These are phyloP conservation scores for Fulica atra DNA, from an alignment of 2,113 vertebrate species.

Conservation along the genomic window DNA sequence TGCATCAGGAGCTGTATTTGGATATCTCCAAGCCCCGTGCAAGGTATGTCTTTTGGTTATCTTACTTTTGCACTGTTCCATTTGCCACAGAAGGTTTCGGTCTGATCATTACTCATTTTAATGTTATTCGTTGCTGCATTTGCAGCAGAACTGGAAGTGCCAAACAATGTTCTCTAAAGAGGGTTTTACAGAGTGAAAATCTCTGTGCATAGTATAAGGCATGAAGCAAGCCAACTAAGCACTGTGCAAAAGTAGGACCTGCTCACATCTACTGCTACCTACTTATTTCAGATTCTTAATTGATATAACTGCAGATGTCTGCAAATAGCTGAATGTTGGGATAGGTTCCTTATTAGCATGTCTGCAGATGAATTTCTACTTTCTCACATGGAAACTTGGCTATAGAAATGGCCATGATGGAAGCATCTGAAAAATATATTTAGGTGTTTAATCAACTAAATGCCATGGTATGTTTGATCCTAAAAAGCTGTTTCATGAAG, in stretches of 20 bases:
- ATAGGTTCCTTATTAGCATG: neutral
- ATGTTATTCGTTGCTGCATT: neutral
- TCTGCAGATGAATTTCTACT: neutral
- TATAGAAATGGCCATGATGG: neutral
- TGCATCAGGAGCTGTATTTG: neutral
- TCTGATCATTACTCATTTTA: neutral
- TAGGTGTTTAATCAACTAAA: neutral
- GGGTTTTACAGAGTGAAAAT: neutral
- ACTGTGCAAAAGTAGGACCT: neutral
- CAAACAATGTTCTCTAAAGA: neutral
- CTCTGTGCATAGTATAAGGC: neutral
- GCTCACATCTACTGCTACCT: neutral
- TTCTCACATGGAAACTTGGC: neutral
- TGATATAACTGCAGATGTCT: neutral
- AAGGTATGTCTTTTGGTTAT: constrained; percentile 33
- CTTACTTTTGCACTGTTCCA: neutral
- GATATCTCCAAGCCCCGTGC: neutral
- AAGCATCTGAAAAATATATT: neutral
- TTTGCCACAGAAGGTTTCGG: neutral
- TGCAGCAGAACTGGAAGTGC: neutral
- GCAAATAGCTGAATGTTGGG: neutral
- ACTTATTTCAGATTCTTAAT: neutral
- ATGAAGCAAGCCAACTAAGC: neutral
- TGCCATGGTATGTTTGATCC: neutral
- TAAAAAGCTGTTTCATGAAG: neutral